phyloP scores from a whole-genome alignment of 2,888 invertebrate species.

The Drosophila longiperda region DNA sequence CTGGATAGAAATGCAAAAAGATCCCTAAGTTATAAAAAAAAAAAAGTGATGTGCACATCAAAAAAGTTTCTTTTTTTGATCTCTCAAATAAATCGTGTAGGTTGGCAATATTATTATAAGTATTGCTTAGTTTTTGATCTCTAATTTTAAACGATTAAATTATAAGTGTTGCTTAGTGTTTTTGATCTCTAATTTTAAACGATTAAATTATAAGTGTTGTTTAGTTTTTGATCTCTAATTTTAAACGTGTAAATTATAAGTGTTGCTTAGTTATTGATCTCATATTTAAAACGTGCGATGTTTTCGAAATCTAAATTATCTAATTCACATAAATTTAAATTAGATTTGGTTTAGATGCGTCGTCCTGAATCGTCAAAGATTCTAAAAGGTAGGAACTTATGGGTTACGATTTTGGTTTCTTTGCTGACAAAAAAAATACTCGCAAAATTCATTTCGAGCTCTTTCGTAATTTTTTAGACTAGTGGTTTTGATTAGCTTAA shows the following conservation, averaged over 20 bases:
- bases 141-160: neutral
- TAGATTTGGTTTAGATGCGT: slow-evolving; percentile 5
- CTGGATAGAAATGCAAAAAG: slow-evolving; percentile 18
- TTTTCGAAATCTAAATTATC: slow-evolving; percentile 3
- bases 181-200: neutral
- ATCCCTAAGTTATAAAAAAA: neutral
- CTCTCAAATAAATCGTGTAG: too few species aligned
- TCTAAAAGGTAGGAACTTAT: slow-evolving; percentile 57
- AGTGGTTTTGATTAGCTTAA: slow-evolving; percentile 33
- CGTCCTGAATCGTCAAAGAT: slow-evolving; percentile 6
- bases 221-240: slow-evolving; percentile 23
- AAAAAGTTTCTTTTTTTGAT: too few species aligned
- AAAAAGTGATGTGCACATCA: too few species aligned
- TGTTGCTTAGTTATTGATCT: neutral
- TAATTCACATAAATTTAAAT: slow-evolving; percentile 2
- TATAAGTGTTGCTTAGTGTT: neutral
- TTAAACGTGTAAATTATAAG: slow-evolving; percentile 2
- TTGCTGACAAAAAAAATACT: slow-evolving; percentile 17
- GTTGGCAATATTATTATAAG: too few species aligned
- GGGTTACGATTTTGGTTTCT: slow-evolving; percentile 25
- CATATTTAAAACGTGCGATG: too few species aligned
- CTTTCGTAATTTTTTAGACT: slow-evolving; percentile 54
- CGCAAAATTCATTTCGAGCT: slow-evolving; percentile 31
- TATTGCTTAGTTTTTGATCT: neutral
- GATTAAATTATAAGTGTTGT: neutral